Conservation (phyloP, 1,140 invertebrate species). For the Philotrypesis tridentata region DNA sequence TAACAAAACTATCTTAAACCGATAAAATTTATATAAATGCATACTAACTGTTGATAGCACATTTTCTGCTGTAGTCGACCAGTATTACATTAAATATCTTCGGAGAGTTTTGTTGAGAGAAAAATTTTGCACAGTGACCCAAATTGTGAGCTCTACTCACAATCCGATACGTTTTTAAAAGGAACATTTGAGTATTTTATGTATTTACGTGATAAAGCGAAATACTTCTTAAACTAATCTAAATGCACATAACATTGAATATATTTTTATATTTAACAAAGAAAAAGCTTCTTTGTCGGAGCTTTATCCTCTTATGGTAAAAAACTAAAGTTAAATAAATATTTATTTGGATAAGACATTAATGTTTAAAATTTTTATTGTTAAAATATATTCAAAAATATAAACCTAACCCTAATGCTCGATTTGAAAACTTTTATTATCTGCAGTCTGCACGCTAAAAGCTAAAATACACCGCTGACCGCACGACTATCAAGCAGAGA, state of each 20-base stretch:
- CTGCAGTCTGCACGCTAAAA: too few species aligned
- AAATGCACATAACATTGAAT: not conserved
- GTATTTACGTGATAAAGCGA: not conserved
- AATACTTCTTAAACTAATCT: not conserved
- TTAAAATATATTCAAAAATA: not conserved
- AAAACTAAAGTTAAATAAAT: not conserved
- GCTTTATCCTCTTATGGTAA: not conserved
- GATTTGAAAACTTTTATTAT: not conserved
- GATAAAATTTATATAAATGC: conserved; percentile 1
- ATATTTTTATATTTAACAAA: not conserved
- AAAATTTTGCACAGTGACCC: not conserved
- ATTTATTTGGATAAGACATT: not conserved
- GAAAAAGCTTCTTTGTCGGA: not conserved
- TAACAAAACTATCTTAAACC: not conserved
- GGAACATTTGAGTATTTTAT: conserved; percentile 17
- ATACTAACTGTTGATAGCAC: conserved; percentile 20
- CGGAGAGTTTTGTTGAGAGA: conserved; percentile 10
- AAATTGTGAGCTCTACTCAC: not conserved
- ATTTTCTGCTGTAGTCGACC: conserved; percentile 2
- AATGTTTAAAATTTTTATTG: not conserved
- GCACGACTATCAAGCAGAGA: not conserved
- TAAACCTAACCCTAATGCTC: not conserved
- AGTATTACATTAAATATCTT: not conserved
- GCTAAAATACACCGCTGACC: too few species aligned
- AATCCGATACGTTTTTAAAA: not conserved